Evolutionary conservation across 2,113 vertebrate species (phyloP), one percentile per base, ranked within the genome.

Genomic region (Sturnus vulgaris): DNA sequence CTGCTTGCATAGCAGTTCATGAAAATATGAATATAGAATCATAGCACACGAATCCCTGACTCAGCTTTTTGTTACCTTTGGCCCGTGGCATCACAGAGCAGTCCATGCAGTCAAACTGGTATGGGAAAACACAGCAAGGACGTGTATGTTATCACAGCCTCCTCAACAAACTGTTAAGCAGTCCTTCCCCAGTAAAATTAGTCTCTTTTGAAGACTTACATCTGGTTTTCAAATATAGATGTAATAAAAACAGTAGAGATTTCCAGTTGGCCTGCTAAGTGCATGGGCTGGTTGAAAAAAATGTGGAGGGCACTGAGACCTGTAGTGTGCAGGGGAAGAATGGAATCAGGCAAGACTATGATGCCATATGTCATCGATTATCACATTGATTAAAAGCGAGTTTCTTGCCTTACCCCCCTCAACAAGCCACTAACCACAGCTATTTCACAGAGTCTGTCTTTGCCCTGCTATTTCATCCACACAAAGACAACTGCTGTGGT

Each of bases 361-460:
- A 92, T 85, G 76, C 86, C 86, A 82, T 98, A 97, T 99, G 98
- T 98, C 97, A 98, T 95, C 35, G 78, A 98, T 98, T 98, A 98
- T 97, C 96, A 97, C 98, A 97, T 96, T 98, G 98, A 99, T 99
- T 98, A 98, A 99, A 99, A 98, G 96, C 61, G 33, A 98, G 86
- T 97, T 97, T 97, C 96, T 98, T 96, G 97, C 90, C 88, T 96
- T 82, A 33, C 28, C 61, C 88, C 86, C 94, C 87, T 92, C 95
- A 95, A 97, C 91, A 97, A 98, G 97, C 98, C 98, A 93, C 97
- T 95, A 96, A 98, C 98, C 98, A 97, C 98, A 98, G 97, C 79
- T 97, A 98, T 98, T 98, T 98, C 87, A 91, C 53, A 95, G 97
- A 96, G 95, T 97, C 97, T 97, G 88, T 96, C 83, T 96, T 93